These are phyloP conservation scores for Coboldia fuscipes DNA, from an alignment of 1,140 invertebrate genomes.

Conservation along the genomic window DNA sequence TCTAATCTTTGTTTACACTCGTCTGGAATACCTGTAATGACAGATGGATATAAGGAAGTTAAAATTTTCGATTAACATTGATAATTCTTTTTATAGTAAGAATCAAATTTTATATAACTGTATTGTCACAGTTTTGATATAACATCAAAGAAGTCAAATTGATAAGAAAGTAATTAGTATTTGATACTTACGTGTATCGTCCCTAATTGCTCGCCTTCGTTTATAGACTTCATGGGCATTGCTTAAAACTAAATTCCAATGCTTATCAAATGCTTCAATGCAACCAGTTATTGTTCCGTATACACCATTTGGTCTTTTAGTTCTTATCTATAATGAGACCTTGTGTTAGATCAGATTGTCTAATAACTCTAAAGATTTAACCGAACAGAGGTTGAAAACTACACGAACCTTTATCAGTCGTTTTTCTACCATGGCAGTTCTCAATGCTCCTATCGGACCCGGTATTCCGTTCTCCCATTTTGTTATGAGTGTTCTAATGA, in stretches of 20 bases:
- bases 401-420: conserved; percentile 45
- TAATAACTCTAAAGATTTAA: too few relatives aligned
- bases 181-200: too few relatives aligned
- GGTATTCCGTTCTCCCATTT: too few relatives aligned
- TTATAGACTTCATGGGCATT: conserved; percentile 74
- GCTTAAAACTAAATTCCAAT: conserved; percentile 76
- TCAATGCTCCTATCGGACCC: conserved; percentile 40
- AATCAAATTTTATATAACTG: not conserved
- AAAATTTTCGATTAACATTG: not conserved
- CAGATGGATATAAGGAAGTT: not conserved
- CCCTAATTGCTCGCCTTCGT: too few relatives aligned
- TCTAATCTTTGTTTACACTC: conserved; percentile 9
- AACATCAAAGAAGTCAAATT: not conserved
- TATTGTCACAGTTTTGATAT: too few relatives aligned
- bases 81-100: not conserved
- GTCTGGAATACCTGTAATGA: not conserved
- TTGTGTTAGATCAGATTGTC: too few relatives aligned
- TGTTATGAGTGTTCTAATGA: too few relatives aligned
- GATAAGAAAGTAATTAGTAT: conserved; percentile 7
- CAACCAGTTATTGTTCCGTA: conserved; percentile 60
- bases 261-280: conserved; percentile 78
- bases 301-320: conserved; percentile 37
- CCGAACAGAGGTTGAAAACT: too few relatives aligned
- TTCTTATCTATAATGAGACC: conserved; percentile 35
- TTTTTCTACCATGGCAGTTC: conserved; percentile 32